phyloP scores from a whole-genome alignment of 1,140 invertebrate species.

The Adoxophyes honmai region DNA sequence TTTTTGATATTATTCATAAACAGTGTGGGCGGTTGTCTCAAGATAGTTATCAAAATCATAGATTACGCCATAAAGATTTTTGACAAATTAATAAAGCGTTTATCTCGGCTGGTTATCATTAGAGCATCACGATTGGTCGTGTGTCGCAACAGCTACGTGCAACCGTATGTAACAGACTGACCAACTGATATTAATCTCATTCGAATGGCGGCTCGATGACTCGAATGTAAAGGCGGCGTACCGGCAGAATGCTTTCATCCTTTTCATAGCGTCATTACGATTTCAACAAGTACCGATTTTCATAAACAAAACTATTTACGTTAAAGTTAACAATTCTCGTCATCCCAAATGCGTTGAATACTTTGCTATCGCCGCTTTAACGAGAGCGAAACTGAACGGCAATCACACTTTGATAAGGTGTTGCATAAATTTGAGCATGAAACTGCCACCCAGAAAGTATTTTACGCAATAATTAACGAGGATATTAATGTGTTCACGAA shows the following conservation, averaged over 20 bases:
- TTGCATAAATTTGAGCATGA: background rate
- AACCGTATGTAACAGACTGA: background rate
- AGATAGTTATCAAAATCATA: background rate
- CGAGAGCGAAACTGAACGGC: background rate
- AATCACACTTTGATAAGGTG: background rate
- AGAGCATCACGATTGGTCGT: slow-evolving; percentile 20
- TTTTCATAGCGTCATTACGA: too few relatives aligned
- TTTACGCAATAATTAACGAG: background rate
- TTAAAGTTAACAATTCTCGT: too few relatives aligned
- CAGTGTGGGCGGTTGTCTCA: background rate
- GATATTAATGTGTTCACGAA: background rate
- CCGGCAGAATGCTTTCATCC: too few relatives aligned
- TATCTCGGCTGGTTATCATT: slow-evolving; percentile 18
- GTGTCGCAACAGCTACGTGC: slow-evolving; percentile 13
- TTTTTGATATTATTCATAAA: too few relatives aligned
- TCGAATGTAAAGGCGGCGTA: too few relatives aligned
- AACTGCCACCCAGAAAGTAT: background rate
- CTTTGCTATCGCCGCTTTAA: background rate
- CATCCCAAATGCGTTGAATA: background rate
- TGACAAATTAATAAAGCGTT: slow-evolving; percentile 29
- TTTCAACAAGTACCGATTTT: too few relatives aligned
- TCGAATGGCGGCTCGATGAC: too few relatives aligned
- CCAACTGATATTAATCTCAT: background rate
- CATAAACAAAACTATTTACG: too few relatives aligned
- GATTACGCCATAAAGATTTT: background rate